phyloP scores from a whole-genome alignment of 2,113 vertebrate species.

The Prionailurus viverrinus region DNA sequence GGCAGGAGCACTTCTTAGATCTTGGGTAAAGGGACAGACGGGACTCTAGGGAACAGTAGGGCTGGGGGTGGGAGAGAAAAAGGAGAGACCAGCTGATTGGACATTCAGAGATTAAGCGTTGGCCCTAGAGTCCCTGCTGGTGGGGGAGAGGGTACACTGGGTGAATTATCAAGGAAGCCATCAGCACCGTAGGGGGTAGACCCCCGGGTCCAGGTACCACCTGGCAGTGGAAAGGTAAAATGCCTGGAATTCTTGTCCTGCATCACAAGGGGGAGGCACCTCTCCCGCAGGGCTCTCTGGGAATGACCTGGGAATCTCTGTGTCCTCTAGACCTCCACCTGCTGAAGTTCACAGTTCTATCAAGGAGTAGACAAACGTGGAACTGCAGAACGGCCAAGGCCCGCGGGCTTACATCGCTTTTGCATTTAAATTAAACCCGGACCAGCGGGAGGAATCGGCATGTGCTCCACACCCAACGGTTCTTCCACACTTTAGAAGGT shows the following conservation, averaged over 20 bases:
- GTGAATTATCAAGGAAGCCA: neutral
- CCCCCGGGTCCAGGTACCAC: conserved; percentile 4
- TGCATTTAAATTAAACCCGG: neutral
- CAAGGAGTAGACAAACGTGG: neutral
- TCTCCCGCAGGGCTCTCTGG: fast-evolving
- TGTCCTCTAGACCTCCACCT: neutral
- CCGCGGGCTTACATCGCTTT: neutral
- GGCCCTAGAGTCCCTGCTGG: neutral
- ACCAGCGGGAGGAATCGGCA: neutral
- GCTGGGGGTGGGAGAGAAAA: neutral
- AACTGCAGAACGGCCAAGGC: too few relatives aligned
- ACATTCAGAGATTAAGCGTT: neutral
- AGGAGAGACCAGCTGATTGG: neutral
- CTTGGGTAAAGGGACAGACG: neutral
- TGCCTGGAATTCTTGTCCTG: neutral
- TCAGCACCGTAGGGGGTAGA: neutral
- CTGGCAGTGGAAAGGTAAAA: neutral
- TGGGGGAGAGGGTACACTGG: neutral
- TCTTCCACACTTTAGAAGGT: neutral
- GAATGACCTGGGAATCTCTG: neutral
- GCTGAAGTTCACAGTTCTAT: too few relatives aligned
- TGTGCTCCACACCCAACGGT: neutral
- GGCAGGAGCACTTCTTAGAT: neutral
- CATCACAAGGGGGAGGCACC: neutral
- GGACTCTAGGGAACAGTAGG: neutral